These are phyloP conservation scores for Erebia aethiops DNA, from an alignment of 2,888 invertebrate species.

Conservation along the genomic window DNA sequence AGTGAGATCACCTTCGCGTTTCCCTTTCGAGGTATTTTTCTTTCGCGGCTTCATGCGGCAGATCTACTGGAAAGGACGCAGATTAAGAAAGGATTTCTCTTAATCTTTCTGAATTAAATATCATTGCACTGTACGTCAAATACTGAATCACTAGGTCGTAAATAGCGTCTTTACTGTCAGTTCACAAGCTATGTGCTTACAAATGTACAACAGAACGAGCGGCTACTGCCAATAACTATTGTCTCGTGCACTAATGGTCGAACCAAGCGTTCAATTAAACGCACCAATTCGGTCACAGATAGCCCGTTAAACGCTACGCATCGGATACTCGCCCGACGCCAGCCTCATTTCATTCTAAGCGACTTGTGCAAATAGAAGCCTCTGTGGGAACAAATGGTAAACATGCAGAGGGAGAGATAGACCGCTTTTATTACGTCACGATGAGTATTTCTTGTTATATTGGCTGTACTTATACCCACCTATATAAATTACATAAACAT, in stretches of 20 bases:
- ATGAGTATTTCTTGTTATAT: slow-evolving; percentile 18
- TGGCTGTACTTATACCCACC: not conserved
- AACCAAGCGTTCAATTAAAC: slow-evolving; percentile 76
- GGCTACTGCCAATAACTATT: slow-evolving; percentile 68
- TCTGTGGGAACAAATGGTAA: slow-evolving; percentile 24
- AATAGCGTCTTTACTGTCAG: slow-evolving; percentile 21
- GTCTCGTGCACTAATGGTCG: slow-evolving; percentile 69
- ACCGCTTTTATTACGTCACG: slow-evolving; percentile 22
- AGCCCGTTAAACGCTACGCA: slow-evolving; percentile 59
- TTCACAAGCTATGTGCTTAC: slow-evolving; percentile 35
- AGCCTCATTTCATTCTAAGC: slow-evolving; percentile 49
- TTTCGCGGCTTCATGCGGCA: slow-evolving; percentile 36
- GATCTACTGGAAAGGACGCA: not conserved
- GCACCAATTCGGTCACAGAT: slow-evolving; percentile 66
- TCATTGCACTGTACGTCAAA: not conserved
- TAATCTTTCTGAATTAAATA: not conserved
- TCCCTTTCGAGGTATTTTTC: slow-evolving; percentile 18
- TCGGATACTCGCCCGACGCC: slow-evolving; percentile 50
- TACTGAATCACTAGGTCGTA: not conserved
- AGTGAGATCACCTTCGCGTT: slow-evolving; percentile 43
- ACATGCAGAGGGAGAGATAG: slow-evolving; percentile 17
- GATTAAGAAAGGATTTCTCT: not conserved
- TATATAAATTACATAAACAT: slow-evolving; percentile 2
- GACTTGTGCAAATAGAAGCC: slow-evolving; percentile 41
- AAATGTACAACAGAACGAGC: slow-evolving; percentile 46